Percentiles rank a stretch among this genome's conserved stretches.
These are phyloP conservation scores for Sphecodes monilicornis DNA, from an alignment of 2,888 invertebrate species.

Conservation along the genomic window DNA sequence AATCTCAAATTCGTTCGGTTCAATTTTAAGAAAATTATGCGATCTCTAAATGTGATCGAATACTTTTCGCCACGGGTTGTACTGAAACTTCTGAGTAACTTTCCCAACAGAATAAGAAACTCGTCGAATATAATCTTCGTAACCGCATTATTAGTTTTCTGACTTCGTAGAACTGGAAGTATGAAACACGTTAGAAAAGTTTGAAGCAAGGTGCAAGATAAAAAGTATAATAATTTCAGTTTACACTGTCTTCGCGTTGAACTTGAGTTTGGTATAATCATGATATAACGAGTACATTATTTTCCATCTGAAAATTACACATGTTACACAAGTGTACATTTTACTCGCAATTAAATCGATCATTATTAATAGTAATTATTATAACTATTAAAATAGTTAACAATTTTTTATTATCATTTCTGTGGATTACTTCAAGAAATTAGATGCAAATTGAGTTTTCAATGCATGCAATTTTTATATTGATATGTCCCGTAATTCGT, in stretches of 20 bases:
- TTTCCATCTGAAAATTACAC: background rate
- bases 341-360: background rate
- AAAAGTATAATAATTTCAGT: background rate
- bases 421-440: background rate
- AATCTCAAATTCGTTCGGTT: no score
- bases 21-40: no score
- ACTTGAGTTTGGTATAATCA: background rate
- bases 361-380: no score
- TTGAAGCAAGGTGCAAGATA: conserved; percentile 1
- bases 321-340: background rate
- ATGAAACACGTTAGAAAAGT: conserved; percentile 34
- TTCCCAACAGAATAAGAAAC: background rate
- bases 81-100: conserved; percentile 17
- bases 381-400: no score
- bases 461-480: no score
- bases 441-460: no score
- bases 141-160: conserved; percentile 37
- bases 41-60: no score
- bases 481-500: no score
- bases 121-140: conserved; percentile 35
- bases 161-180: conserved; percentile 29
- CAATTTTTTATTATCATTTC: background rate
- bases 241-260: background rate
- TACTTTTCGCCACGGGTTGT: no score
- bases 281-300: background rate